phyloP scores from a whole-genome alignment of 2,888 invertebrate species.

The Melanargia galathea region DNA sequence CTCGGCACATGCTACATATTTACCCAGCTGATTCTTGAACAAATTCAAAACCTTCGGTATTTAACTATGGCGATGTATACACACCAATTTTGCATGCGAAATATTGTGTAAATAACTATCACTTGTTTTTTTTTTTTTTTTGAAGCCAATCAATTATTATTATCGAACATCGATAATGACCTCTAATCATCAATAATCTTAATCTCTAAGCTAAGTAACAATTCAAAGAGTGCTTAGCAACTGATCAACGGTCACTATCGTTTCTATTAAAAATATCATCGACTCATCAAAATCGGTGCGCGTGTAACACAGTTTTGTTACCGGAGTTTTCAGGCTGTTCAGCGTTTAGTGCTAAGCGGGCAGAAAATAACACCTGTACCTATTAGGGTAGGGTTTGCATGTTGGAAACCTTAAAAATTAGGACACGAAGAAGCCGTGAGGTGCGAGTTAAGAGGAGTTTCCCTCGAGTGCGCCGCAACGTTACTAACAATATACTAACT shows the following conservation, averaged over 20 bases:
- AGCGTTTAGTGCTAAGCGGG: background rate
- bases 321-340: background rate
- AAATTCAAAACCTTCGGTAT: background rate
- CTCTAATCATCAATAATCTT: too few species aligned
- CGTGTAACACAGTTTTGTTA: conserved; percentile 18
- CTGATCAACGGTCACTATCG: background rate
- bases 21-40: background rate
- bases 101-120: background rate
- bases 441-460: too few species aligned
- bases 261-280: conserved; percentile 1
- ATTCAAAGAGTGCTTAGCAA: background rate
- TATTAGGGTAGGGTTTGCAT: background rate
- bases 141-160: background rate
- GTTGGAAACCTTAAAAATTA: background rate
- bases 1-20: background rate
- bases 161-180: conserved; percentile 3
- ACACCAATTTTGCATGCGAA: background rate
- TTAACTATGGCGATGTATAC: background rate
- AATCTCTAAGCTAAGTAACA: background rate
- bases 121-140: too few species aligned
- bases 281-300: background rate
- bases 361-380: conserved; percentile 6
- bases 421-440: background rate
- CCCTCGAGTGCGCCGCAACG: too few species aligned
- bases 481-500: too few species aligned